Percentiles rank a stretch among this genome's conserved stretches.
phyloP scores from a whole-genome alignment of 2,797 vertebrate genomes.

The Enteromius fasciolatus region DNA sequence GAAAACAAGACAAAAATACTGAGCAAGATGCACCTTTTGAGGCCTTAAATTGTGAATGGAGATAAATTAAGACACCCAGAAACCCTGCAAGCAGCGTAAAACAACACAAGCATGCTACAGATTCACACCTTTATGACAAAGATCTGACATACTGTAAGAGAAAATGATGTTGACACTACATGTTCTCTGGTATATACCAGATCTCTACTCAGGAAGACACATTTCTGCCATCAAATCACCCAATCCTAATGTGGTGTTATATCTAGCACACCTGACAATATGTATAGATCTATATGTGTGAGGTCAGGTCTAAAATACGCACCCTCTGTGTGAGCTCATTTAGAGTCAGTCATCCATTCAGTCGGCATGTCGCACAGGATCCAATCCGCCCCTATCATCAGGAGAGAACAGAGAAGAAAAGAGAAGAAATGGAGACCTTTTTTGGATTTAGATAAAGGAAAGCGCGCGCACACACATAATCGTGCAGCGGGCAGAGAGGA shows the following conservation, averaged over 20 bases:
- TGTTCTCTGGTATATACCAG: slow-evolving; percentile 1
- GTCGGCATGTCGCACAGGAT: slow-evolving; percentile 28
- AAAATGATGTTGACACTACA: background rate
- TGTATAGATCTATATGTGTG: background rate
- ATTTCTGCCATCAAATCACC: background rate
- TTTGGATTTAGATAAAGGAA: slow-evolving; percentile 45
- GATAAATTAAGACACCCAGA: background rate
- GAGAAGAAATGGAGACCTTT: slow-evolving; percentile 40
- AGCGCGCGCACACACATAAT: slow-evolving; percentile 20
- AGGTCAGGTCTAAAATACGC: slow-evolving; percentile 12
- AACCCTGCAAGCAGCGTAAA: background rate
- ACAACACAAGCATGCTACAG: background rate
- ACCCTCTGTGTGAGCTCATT: slow-evolving; percentile 12
- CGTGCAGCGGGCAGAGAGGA: slow-evolving; percentile 1
- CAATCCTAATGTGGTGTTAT: background rate
- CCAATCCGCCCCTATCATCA: slow-evolving; percentile 36
- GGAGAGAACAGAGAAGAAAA: slow-evolving; percentile 36
- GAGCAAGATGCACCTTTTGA: background rate
- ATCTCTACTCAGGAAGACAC: background rate
- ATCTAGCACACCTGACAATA: slow-evolving; percentile 2
- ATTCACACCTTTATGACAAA: background rate
- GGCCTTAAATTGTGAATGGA: background rate
- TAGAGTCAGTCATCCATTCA: slow-evolving; percentile 41
- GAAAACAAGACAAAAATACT: background rate
- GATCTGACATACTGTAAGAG: background rate